Percentiles rank a stretch among this genome's conserved stretches.
Evolutionary conservation across 2,888 invertebrate genomes (phyloP).

Genomic region (Dryomyza anilis): DNA sequence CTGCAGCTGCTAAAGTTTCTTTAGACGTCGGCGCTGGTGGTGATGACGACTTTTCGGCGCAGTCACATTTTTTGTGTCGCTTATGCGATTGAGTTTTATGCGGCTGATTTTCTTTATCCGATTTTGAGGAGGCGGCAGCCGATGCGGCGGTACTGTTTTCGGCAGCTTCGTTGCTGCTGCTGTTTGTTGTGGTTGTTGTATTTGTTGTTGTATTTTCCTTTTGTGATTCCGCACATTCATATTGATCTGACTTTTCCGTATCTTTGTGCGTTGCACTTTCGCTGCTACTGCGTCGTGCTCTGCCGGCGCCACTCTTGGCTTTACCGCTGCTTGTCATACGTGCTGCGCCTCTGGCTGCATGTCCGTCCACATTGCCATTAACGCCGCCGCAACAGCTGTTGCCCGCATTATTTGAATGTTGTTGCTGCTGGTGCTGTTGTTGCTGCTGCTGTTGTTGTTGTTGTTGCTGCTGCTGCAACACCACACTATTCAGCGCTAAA

Average conservation of each 20-base stretch:
- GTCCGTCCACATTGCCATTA: conserved; percentile 46
- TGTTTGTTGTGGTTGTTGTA: neutral
- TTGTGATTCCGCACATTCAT: conserved; percentile 29
- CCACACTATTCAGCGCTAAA: conserved; percentile 61
- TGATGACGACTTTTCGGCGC: conserved; percentile 27
- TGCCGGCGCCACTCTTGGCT: conserved; percentile 38
- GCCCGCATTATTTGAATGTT: too few relatives aligned
- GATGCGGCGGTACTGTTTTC: too few relatives aligned
- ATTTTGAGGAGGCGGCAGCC: too few relatives aligned
- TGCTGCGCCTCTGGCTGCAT: neutral
- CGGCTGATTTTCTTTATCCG: conserved; percentile 52
- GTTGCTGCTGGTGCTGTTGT: too few relatives aligned
- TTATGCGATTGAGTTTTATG: conserved; percentile 43
- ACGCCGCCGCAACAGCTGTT: conserved; percentile 33
- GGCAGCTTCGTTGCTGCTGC: conserved; percentile 36
- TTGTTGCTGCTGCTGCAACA: conserved; percentile 40
- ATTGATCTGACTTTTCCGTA: neutral
- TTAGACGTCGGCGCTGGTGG: conserved; percentile 15
- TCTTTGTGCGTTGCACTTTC: conserved; percentile 35
- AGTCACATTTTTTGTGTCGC: conserved; percentile 40
- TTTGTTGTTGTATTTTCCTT: conserved; percentile 34
- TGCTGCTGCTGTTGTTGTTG: too few relatives aligned
- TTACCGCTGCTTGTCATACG: conserved; percentile 25
- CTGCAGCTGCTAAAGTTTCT: conserved; percentile 24
- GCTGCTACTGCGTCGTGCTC: conserved; percentile 45